Evolutionary conservation across 2,113 vertebrate species (phyloP).

Genomic region (Ginglymostoma cirratum): DNA sequence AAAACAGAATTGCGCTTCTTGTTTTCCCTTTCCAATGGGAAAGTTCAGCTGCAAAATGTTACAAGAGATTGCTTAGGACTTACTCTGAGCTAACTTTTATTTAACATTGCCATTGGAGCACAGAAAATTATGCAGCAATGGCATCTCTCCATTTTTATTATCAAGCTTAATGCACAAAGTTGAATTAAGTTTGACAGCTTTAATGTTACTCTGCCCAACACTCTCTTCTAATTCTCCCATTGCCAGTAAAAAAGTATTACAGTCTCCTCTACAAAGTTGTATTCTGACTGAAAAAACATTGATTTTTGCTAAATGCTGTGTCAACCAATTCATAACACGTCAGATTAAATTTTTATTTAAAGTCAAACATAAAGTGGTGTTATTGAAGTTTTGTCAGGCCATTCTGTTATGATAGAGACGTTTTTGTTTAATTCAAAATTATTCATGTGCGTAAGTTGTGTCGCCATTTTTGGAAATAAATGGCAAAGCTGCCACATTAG

Average conservation of each 20-base stretch:
- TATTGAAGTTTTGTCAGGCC: slow-evolving; percentile 23
- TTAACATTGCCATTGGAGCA: not conserved
- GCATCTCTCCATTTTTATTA: slow-evolving; percentile 7
- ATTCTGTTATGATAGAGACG: not conserved
- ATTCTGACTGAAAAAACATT: slow-evolving; percentile 3
- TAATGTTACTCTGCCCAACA: not conserved
- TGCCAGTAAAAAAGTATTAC: not conserved
- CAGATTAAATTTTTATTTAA: slow-evolving; percentile 30
- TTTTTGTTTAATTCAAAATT: slow-evolving; percentile 23
- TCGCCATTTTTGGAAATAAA: slow-evolving; percentile 9
- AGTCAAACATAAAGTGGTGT: slow-evolving; percentile 14
- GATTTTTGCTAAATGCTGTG: not conserved
- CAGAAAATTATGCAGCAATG: not conserved
- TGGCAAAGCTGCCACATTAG: not conserved
- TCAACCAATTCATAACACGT: slow-evolving; percentile 23
- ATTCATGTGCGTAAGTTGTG: slow-evolving; percentile 17
- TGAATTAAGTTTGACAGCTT: slow-evolving; percentile 24
- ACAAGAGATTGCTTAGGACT: not conserved
- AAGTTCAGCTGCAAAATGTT: too few species aligned
- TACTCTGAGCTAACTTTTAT: not conserved
- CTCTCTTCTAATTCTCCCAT: not conserved
- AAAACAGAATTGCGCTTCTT: too few species aligned
- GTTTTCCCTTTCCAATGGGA: too few species aligned
- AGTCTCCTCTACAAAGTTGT: not conserved
- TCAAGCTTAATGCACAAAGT: not conserved